A percentile compares a stretch with the other conserved stretches of the same genome.
These are phyloP conservation scores for Neuroterus valhalla DNA, from an alignment of 1,140 invertebrate species.

Conservation along the genomic window DNA sequence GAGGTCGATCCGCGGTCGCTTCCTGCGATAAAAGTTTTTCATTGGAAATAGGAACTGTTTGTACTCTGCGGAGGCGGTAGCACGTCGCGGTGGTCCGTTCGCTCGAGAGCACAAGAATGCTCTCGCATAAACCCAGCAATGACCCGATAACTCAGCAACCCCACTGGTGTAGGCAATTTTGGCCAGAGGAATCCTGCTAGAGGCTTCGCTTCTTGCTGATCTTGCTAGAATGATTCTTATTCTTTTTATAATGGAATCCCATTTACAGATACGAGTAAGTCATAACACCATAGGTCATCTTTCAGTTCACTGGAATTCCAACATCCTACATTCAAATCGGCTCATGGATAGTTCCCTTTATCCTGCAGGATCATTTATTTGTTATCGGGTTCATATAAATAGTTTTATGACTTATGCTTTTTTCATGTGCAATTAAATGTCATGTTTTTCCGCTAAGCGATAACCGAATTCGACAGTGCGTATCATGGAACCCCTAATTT, in stretches of 20 bases:
- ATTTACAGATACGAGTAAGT: no score
- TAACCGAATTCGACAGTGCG: no score
- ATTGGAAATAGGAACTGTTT: constrained; percentile 48
- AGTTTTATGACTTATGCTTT: no score
- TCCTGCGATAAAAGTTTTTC: constrained; percentile 50
- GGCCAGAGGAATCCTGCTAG: constrained; percentile 10
- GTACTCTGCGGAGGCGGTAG: constrained; percentile 36
- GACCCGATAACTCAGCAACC: constrained; percentile 49
- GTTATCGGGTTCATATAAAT: no score
- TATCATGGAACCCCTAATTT: not conserved
- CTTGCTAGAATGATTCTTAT: constrained; percentile 1
- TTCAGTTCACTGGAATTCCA: no score
- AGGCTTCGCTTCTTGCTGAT: not conserved
- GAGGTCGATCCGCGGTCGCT: constrained; percentile 48
- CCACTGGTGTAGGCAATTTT: constrained; percentile 13
- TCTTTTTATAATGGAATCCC: no score
- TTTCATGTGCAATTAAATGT: no score
- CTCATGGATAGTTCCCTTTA: no score
- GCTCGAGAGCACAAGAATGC: constrained; percentile 52
- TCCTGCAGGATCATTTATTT: no score
- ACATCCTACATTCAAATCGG: no score
- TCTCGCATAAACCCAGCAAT: constrained; percentile 53
- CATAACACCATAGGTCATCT: no score
- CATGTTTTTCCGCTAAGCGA: no score
- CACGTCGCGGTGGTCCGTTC: constrained; percentile 37